phyloP scores from a whole-genome alignment of 1,140 invertebrate species.

The Ericerus pela region DNA sequence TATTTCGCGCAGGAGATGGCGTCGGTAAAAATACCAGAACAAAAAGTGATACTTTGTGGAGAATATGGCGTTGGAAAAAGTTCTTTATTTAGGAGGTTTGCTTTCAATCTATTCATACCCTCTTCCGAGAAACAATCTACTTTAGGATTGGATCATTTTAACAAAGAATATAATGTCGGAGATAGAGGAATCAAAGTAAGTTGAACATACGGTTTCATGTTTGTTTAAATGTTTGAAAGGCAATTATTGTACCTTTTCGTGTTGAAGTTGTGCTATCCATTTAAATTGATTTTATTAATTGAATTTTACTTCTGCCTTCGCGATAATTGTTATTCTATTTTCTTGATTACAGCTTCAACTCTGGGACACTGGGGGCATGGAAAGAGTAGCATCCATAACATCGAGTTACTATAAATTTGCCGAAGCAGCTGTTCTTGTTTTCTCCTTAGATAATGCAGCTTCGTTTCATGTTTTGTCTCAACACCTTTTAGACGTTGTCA shows the following conservation, averaged over 20 bases:
- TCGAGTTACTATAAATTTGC: slow-evolving; percentile 89
- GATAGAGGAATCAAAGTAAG: slow-evolving; percentile 63
- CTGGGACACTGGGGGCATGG: slow-evolving; percentile 90
- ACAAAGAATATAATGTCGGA: slow-evolving; percentile 56
- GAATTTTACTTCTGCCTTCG: too few species aligned
- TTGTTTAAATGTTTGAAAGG: too few species aligned
- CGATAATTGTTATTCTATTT: too few species aligned
- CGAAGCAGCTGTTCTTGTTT: slow-evolving; percentile 77
- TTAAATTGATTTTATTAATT: too few species aligned
- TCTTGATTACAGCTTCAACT: slow-evolving; percentile 55
- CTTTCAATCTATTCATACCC: slow-evolving; percentile 70
- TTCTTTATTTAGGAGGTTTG: slow-evolving; percentile 77
- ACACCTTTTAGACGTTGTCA: slow-evolving; percentile 77
- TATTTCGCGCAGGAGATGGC: too few species aligned
- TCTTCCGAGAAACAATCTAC: slow-evolving; percentile 71
- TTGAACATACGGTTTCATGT: not conserved
- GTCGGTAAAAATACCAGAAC: slow-evolving; percentile 64
- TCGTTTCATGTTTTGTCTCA: slow-evolving; percentile 84
- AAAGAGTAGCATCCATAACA: slow-evolving; percentile 81
- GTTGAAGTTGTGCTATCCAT: too few species aligned
- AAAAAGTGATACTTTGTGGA: slow-evolving; percentile 87
- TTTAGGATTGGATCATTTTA: slow-evolving; percentile 77
- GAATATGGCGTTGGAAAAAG: slow-evolving; percentile 92
- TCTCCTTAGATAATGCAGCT: slow-evolving; percentile 74
- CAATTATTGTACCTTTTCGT: too few species aligned